A percentile compares a stretch with the other conserved stretches of the same genome.
These are phyloP conservation scores for Ailurus styani DNA, from an alignment of 2,113 vertebrate genomes.

Conservation along the genomic window DNA sequence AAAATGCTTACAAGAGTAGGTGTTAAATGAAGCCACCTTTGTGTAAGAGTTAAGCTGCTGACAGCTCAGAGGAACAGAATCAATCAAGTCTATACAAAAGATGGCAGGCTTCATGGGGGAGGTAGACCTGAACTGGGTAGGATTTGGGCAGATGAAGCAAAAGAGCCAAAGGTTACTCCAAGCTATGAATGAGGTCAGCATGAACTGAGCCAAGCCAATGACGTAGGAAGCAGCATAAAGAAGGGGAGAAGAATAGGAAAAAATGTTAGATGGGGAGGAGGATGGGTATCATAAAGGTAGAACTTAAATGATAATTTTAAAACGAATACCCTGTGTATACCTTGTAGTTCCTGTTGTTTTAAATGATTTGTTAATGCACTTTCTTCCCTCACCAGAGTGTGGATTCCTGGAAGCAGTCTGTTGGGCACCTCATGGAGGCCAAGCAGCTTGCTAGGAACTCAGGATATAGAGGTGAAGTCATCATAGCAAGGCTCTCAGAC, in stretches of 20 bases:
- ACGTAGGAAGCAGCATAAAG: background rate
- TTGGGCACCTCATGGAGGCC: background rate
- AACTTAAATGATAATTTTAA: background rate
- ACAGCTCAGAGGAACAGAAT: background rate
- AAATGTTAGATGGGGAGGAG: background rate
- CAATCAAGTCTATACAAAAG: background rate
- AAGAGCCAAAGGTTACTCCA: background rate
- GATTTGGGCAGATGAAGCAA: background rate
- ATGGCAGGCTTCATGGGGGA: background rate
- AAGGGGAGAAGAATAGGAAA: background rate
- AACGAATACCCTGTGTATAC: background rate
- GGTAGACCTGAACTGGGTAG: background rate
- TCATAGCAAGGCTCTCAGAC: background rate
- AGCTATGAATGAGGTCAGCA: background rate
- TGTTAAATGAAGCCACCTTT: background rate
- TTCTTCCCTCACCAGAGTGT: background rate
- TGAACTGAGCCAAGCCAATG: background rate
- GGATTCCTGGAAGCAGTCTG: background rate
- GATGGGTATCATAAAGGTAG: background rate
- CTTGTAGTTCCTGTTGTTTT: background rate
- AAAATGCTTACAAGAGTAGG: background rate
- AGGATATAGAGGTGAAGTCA: background rate
- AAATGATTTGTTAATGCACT: background rate
- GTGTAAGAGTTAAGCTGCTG: background rate
- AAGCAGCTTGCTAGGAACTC: background rate